Evolutionary conservation across 2,888 invertebrate species (phyloP).

Genomic region (Drosophila neonasuta): DNA sequence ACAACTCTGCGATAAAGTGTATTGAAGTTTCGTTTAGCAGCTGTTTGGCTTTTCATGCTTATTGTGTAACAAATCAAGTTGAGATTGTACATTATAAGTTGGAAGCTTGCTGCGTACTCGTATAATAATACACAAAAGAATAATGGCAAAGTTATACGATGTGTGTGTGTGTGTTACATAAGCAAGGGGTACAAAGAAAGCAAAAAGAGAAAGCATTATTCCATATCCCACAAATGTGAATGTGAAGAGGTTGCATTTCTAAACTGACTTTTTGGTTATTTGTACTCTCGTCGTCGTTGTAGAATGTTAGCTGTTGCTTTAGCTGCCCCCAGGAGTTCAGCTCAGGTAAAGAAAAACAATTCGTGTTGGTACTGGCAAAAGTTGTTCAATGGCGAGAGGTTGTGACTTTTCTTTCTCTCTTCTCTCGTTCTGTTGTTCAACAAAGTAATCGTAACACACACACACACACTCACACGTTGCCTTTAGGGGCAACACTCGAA

Average conservation of each 20-base stretch:
- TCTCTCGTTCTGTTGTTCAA: conserved; percentile 9
- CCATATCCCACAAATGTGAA: neutral
- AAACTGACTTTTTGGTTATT: conserved; percentile 17
- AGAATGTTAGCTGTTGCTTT: neutral
- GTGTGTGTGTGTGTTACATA: conserved; percentile 31
- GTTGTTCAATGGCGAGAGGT: conserved; percentile 34
- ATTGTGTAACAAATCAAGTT: conserved; percentile 29
- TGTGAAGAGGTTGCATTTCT: conserved; percentile 5
- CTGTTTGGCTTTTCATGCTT: neutral
- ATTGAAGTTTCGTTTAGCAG: neutral
- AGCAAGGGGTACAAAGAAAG: conserved; percentile 16
- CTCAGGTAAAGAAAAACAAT: conserved; percentile 39
- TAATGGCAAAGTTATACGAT: conserved; percentile 30
- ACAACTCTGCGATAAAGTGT: neutral
- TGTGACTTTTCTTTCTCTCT: neutral
- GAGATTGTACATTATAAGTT: conserved; percentile 29
- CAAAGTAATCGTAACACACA: conserved; percentile 22
- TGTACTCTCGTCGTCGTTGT: no score
- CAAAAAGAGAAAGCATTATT: conserved; percentile 6
- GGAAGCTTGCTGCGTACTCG: conserved; percentile 20
- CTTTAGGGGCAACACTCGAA: neutral
- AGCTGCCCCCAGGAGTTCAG: conserved; percentile 4
- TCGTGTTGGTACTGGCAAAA: conserved; percentile 30
- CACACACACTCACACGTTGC: neutral
- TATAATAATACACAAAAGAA: conserved; percentile 39